phyloP scores from a whole-genome alignment of 2,888 invertebrate species.

The Synergus itoensis region DNA sequence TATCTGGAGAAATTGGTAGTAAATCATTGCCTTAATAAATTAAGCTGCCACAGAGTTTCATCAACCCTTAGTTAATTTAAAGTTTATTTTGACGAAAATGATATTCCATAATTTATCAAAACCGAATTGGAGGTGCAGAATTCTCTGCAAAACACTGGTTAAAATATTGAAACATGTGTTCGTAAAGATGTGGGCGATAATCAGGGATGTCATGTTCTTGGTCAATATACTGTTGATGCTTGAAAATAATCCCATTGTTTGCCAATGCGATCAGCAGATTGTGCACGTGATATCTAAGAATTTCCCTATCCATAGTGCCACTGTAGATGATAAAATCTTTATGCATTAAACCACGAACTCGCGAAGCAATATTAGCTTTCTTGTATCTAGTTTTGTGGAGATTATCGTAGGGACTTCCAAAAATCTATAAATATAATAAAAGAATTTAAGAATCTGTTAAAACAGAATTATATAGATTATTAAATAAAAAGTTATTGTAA shows the following conservation, averaged over 20 bases:
- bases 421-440: conserved; percentile 14
- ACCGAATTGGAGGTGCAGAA: not conserved
- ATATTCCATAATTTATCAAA: not conserved
- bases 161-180: conserved; percentile 17
- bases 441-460: not conserved
- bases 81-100: too few relatives aligned
- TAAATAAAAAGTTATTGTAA: not conserved
- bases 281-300: conserved; percentile 14
- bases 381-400: not conserved
- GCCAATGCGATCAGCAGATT: conserved; percentile 7
- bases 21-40: too few relatives aligned
- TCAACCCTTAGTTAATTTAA: too few relatives aligned
- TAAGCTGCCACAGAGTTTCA: too few relatives aligned
- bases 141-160: conserved; percentile 9
- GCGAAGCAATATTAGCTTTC: not conserved
- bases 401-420: conserved; percentile 2
- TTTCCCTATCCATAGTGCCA: not conserved
- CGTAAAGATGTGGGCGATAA: not conserved
- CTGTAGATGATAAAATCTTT: conserved; percentile 20
- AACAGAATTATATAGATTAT: not conserved
- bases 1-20: too few relatives aligned
- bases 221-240: conserved; percentile 27
- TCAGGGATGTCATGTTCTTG: not conserved
- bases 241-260: conserved; percentile 16
- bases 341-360: not conserved